Evolutionary conservation across 2,797 vertebrate genomes (phyloP).

Genomic region (Columba guinea): DNA sequence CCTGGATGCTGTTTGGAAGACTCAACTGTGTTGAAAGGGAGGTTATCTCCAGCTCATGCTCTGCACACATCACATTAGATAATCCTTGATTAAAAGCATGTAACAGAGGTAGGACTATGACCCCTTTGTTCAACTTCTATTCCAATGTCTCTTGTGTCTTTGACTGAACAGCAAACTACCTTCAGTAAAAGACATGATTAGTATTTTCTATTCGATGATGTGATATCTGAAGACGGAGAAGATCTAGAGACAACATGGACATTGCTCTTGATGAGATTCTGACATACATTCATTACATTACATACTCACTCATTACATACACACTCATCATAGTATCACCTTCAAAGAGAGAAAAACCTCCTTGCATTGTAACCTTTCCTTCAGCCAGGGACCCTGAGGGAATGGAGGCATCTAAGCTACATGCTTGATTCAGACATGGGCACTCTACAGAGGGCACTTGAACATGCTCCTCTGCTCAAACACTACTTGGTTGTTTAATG

Average conservation of each 20-base stretch:
- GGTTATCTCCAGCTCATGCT: neutral
- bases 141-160: neutral
- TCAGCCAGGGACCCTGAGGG: neutral
- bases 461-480: neutral
- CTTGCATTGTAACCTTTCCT: accelerated
- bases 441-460: neutral
- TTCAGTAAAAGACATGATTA: neutral
- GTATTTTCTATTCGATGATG: neutral
- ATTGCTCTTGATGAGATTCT: neutral
- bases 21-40: neutral
- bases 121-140: neutral
- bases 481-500: neutral
- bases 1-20: neutral
- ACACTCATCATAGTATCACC: accelerated
- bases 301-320: neutral
- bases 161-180: neutral
- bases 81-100: neutral
- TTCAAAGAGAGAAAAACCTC: neutral
- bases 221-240: neutral
- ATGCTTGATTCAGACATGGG: neutral
- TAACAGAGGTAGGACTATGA: neutral
- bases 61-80: accelerated
- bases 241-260: neutral
- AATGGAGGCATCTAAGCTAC: neutral
- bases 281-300: too few species aligned